Evolutionary conservation across 1,140 invertebrate species (phyloP).

Genomic region (Cydia amplana): DNA sequence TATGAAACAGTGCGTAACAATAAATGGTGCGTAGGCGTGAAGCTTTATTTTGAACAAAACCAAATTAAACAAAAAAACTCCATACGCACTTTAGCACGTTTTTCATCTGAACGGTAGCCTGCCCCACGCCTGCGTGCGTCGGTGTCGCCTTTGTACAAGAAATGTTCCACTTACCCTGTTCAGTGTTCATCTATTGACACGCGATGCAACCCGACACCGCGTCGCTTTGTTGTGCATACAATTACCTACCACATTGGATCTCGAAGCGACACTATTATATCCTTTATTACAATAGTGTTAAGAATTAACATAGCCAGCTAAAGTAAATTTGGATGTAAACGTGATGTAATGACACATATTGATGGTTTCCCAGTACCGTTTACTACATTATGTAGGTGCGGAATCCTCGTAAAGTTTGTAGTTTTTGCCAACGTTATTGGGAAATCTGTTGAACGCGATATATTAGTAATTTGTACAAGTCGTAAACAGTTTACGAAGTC

Average conservation of each 20-base stretch:
- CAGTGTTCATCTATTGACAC: constrained; percentile 26
- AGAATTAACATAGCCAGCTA: not conserved
- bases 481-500: constrained; percentile 49
- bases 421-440: constrained; percentile 23
- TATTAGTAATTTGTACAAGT: constrained; percentile 34
- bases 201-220: constrained; percentile 13
- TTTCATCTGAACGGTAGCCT: not conserved
- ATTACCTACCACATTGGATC: constrained; percentile 5
- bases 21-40: too few species aligned
- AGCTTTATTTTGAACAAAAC: too few species aligned
- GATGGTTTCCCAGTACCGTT: constrained; percentile 22
- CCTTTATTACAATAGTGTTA: constrained; percentile 2
- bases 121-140: not conserved
- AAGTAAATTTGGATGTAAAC: constrained; percentile 18
- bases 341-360: constrained; percentile 14
- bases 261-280: not conserved
- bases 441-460: not conserved
- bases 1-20: not conserved
- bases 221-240: constrained; percentile 18
- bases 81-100: constrained; percentile 1
- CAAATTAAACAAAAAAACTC: too few species aligned
- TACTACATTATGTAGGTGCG: constrained; percentile 14
- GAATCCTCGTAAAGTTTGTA: constrained; percentile 21
- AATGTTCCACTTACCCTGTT: constrained; percentile 16
- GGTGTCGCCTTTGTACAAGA: not conserved